phyloP scores from a whole-genome alignment of 2,797 vertebrate species.

The Chelidonichthys spinosus region DNA sequence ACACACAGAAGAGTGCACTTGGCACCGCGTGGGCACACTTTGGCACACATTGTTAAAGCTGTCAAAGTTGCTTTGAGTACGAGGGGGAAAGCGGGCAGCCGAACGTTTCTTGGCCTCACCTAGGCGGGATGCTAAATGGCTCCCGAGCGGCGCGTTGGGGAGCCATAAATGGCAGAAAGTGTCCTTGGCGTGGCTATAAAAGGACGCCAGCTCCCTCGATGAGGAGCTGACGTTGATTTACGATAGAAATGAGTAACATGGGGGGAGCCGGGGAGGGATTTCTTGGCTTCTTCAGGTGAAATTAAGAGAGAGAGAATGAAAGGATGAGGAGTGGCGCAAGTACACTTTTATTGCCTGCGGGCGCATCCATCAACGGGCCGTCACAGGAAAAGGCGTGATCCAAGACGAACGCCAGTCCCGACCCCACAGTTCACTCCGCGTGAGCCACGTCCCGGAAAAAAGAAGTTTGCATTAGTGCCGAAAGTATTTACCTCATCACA shows the following conservation, averaged over 20 bases:
- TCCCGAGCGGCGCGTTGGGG: slow-evolving; percentile 24
- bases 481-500: slow-evolving; percentile 43
- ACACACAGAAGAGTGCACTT: slow-evolving; percentile 61
- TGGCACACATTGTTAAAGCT: slow-evolving; percentile 54
- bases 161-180: slow-evolving; percentile 86
- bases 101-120: slow-evolving; percentile 68
- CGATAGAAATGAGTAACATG: slow-evolving; percentile 39
- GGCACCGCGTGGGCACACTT: slow-evolving; percentile 51
- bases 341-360: slow-evolving; percentile 39
- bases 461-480: not conserved
- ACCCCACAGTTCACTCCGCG: slow-evolving; percentile 27
- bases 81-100: slow-evolving; percentile 19
- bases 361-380: slow-evolving; percentile 60
- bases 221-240: slow-evolving; percentile 72
- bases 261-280: slow-evolving; percentile 41
- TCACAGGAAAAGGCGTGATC: slow-evolving; percentile 48
- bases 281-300: slow-evolving; percentile 60
- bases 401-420: slow-evolving; percentile 50
- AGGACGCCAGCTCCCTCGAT: slow-evolving; percentile 66
- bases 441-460: slow-evolving; percentile 27
- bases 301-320: slow-evolving; percentile 42
- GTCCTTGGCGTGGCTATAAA: slow-evolving; percentile 83
- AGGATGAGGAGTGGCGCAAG: slow-evolving; percentile 50
- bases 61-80: slow-evolving; percentile 42
- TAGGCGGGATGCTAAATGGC: slow-evolving; percentile 54